Conservation (phyloP, 2,113 vertebrate genomes). For the Cathartes aura region DNA sequence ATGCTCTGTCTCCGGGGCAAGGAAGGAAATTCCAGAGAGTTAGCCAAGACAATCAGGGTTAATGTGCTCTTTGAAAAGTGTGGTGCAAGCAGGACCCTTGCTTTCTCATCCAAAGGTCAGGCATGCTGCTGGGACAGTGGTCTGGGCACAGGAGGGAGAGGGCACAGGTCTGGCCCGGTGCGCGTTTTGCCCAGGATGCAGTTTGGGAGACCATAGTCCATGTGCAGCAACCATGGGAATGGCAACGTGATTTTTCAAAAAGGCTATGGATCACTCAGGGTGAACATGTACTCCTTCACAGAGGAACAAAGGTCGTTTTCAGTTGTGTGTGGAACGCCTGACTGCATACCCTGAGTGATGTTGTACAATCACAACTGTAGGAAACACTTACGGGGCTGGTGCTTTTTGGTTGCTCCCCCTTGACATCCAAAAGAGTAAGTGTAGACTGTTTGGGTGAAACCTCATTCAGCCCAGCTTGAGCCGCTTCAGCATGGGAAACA, state of each 20-base stretch:
- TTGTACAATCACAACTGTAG: neutral
- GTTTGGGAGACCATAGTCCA: neutral
- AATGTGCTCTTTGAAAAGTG: constrained; percentile 58
- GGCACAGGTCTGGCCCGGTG: neutral
- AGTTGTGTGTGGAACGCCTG: neutral
- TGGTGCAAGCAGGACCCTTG: constrained; percentile 10
- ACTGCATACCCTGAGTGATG: neutral
- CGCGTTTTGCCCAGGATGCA: neutral
- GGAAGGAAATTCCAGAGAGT: constrained; percentile 75
- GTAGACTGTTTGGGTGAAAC: neutral
- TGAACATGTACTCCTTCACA: neutral
- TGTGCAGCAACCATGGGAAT: neutral
- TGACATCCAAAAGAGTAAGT: neutral
- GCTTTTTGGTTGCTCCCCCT: neutral
- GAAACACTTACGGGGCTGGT: neutral
- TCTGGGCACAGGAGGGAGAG: neutral
- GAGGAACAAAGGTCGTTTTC: neutral
- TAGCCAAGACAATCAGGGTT: constrained; percentile 73
- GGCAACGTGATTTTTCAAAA: neutral
- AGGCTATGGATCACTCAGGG: neutral
- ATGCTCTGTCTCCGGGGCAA: constrained; percentile 63
- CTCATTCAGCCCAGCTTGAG: neutral
- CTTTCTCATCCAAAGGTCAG: constrained; percentile 37
- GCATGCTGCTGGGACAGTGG: neutral
- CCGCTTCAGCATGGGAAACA: neutral